Percentiles rank a stretch among this genome's conserved stretches.
Evolutionary conservation across 2,113 vertebrate species (phyloP).

Genomic region (Lanius collurio): DNA sequence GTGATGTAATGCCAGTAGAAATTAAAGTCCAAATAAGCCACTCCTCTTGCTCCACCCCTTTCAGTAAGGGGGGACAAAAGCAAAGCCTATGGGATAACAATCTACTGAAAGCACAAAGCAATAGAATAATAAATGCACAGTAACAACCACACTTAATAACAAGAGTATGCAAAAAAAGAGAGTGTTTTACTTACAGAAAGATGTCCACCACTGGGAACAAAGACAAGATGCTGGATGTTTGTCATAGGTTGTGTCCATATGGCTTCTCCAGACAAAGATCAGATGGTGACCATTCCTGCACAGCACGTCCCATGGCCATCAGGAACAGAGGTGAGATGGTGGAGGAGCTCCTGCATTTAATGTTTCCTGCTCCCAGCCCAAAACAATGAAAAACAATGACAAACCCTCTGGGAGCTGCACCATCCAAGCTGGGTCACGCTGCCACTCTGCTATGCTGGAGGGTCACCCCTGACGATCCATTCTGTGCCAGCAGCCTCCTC

Average conservation of each 20-base stretch:
- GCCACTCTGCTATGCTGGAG: not conserved
- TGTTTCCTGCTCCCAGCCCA: not conserved
- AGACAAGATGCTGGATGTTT: not conserved
- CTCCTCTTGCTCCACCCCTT: not conserved
- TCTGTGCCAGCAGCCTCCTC: not conserved
- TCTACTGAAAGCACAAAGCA: not conserved
- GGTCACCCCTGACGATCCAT: not conserved
- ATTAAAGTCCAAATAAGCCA: not conserved
- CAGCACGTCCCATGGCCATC: not conserved
- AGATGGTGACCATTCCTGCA: not conserved
- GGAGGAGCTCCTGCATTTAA: rapidly evolving
- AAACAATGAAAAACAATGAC: not conserved
- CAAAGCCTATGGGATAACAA: not conserved
- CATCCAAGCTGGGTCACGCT: rapidly evolving
- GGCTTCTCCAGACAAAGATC: not conserved
- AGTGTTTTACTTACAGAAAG: not conserved
- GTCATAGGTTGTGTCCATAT: rapidly evolving
- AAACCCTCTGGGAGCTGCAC: not conserved
- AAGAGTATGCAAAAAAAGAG: not conserved
- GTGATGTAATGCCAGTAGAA: not conserved
- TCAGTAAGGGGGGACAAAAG: not conserved
- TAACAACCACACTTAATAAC: not conserved
- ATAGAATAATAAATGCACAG: not conserved
- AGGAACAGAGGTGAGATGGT: rapidly evolving
- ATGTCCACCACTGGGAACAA: too few species aligned